Evolutionary conservation across 2,797 vertebrate genomes (phyloP).

Genomic region (Pantherophis vulpinus): DNA sequence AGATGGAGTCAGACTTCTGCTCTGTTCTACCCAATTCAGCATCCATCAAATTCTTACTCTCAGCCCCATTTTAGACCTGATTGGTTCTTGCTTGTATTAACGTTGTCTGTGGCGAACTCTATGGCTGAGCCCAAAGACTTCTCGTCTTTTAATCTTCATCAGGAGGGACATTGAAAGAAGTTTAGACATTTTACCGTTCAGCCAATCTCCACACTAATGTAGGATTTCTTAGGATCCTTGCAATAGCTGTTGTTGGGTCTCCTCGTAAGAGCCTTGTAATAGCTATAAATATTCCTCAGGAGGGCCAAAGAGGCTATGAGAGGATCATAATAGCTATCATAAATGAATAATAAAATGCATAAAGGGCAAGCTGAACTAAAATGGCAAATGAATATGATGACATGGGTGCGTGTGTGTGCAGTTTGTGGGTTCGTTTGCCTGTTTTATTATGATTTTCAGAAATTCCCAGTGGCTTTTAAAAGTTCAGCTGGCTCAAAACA

Average conservation of each 20-base stretch:
- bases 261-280: conserved; percentile 78
- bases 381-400: conserved; percentile 76
- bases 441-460: conserved; percentile 71
- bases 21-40: not conserved
- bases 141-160: conserved; percentile 69
- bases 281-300: conserved; percentile 78
- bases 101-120: conserved; percentile 55
- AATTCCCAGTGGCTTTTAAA: conserved; percentile 64
- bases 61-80: not conserved
- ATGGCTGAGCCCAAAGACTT: conserved; percentile 57
- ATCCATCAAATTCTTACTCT: not conserved
- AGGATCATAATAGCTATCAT: conserved; percentile 77
- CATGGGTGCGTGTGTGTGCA: conserved; percentile 52
- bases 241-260: conserved; percentile 76
- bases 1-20: not conserved
- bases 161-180: conserved; percentile 70
- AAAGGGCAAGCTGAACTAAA: conserved; percentile 76
- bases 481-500: conserved; percentile 56
- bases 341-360: conserved; percentile 82
- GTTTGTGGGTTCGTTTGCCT: conserved; percentile 70
- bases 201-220: conserved; percentile 69
- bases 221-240: conserved; percentile 74
- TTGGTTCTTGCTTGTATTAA: not conserved
- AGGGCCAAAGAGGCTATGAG: conserved; percentile 76
- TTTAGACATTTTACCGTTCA: conserved; percentile 73